These are phyloP conservation scores for Crotophaga sulcirostris DNA, from an alignment of 2,113 vertebrate species.

Conservation along the genomic window DNA sequence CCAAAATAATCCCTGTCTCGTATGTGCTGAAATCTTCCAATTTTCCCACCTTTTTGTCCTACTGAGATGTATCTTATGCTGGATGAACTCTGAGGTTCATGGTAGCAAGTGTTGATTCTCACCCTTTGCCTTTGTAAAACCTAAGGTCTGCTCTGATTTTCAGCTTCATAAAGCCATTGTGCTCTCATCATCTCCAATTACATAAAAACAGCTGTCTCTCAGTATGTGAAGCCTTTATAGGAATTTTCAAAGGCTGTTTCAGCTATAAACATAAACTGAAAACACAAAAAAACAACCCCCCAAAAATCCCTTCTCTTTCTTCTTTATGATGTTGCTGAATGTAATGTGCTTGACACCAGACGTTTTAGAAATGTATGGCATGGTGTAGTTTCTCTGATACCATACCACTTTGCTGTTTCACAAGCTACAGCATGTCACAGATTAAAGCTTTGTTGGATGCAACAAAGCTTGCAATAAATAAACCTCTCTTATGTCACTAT, in stretches of 20 bases:
- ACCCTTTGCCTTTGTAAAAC: background rate
- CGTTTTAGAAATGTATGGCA: conserved; percentile 35
- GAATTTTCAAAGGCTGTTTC: conserved; percentile 61
- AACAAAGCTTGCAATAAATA: conserved; percentile 71
- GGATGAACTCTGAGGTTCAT: background rate
- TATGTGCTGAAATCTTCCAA: background rate
- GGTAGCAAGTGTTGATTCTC: background rate
- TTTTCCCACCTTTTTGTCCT: background rate
- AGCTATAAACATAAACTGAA: conserved; percentile 44
- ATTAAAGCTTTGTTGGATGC: conserved; percentile 69
- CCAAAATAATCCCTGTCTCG: background rate
- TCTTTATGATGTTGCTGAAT: conserved; percentile 29
- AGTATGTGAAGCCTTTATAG: conserved; percentile 24
- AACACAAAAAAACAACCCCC: conserved; percentile 15
- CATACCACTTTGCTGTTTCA: conserved; percentile 64
- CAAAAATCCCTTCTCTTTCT: conserved; percentile 40
- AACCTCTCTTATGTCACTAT: conserved; percentile 63
- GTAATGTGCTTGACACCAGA: conserved; percentile 33
- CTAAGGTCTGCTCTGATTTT: conserved; percentile 41
- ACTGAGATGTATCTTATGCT: background rate
- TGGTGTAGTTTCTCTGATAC: conserved; percentile 64
- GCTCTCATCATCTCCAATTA: conserved; percentile 2
- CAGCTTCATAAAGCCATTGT: conserved; percentile 3
- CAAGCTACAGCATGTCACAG: conserved; percentile 67
- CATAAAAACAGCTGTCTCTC: conserved; percentile 51